Base-by-base conservation (phyloP, 1,140 invertebrate genomes). In the Drosophila lacertosa region DNA sequence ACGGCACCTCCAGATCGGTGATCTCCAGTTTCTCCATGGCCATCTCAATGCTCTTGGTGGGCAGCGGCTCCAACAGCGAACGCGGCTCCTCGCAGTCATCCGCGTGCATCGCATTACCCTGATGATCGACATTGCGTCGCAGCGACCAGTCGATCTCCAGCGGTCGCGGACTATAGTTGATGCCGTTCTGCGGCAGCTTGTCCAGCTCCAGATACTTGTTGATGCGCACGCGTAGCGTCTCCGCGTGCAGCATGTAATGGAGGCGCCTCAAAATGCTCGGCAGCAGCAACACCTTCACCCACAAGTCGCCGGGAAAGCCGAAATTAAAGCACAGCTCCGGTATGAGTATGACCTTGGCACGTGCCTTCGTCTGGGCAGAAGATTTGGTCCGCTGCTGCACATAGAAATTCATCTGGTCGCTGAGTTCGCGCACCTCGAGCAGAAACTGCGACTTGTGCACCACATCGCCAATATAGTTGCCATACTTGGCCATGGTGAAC, bases 281-380 rank as follows among this genome's bases (percentile, higher is more conserved):
- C 20, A 99, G 90, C 22, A 96, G 94, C 0, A 95, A 95, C 0
- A 97, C 95, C 92, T 99, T 98, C 7, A 97, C 92, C 98, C 98
- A 99, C 22, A 99, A 93, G 5, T 95, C 93, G 1, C 96, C 95
- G 0, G 97, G 95, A 90, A 98, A 98, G 1, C 95, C 94, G 89
- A 97, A 96, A 67, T 95, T 95, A 20, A 94, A 93, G 91, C 98
- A 98, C 29, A 99, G 92, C 92, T 99, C 98, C 0, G 98, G 98
- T 35, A 99, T 94, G 0, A 91, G 70, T 9, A 99, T 93, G 74
- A 92, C 62, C 11, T 63, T 77, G 6, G 51, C 42, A 6, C 77
- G 73, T 0, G 74, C 44, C 35, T 82, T 88, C 9, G 57, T 83
- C 37, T 57, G 45, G 0, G 55, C 57, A 0, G 69, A 72, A 0